These are phyloP conservation scores for Osmerus eperlanus DNA, from an alignment of 2,113 vertebrate species.

Conservation along the genomic window DNA sequence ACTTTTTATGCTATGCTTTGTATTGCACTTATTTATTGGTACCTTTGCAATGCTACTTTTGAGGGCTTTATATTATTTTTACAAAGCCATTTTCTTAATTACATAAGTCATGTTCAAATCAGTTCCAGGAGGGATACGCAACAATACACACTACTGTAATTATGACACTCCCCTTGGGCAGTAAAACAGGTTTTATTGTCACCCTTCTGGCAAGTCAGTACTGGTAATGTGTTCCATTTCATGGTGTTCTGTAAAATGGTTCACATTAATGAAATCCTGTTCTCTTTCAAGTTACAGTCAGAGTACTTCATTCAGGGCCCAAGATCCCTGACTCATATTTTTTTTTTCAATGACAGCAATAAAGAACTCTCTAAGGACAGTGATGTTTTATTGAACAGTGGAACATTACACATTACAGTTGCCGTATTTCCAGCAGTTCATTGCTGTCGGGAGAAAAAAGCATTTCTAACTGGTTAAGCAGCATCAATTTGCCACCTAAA, in stretches of 20 bases:
- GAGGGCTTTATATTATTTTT: not conserved
- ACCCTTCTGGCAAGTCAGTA: too few relatives aligned
- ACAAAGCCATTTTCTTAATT: not conserved
- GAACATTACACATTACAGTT: not conserved
- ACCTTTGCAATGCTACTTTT: not conserved
- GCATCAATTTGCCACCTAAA: not conserved
- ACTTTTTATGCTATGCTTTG: not conserved
- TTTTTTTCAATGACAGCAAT: not conserved
- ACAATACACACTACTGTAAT: slow-evolving; percentile 20
- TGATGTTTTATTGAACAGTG: not conserved
- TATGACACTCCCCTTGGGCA: not conserved
- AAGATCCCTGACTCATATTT: not conserved
- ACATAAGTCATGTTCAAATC: not conserved
- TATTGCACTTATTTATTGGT: not conserved
- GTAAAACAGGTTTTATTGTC: not conserved
- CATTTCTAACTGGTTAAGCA: not conserved
- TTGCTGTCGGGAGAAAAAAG: not conserved
- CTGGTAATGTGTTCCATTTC: too few relatives aligned
- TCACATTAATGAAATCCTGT: too few relatives aligned
- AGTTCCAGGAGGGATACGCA: not conserved
- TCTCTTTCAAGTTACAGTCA: too few relatives aligned
- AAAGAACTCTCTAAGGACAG: not conserved
- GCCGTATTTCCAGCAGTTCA: not conserved
- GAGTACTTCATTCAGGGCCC: not conserved
- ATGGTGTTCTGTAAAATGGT: too few relatives aligned